Evolutionary conservation across 2,888 invertebrate species (phyloP).

Genomic region (Cataglyphis livida): DNA sequence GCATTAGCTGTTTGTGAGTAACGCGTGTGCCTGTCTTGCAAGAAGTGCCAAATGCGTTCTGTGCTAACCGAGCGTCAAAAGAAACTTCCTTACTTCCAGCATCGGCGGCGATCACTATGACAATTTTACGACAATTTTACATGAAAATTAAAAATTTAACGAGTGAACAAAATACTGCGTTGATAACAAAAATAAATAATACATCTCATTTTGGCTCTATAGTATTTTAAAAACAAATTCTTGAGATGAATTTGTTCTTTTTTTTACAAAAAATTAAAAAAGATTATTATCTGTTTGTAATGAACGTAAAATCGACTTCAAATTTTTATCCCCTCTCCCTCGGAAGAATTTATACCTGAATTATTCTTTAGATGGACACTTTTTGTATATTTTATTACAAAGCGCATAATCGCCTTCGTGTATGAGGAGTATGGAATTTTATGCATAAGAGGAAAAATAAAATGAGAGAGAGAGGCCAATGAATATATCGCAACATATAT

Average conservation of each 20-base stretch:
- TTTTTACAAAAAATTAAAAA: background rate
- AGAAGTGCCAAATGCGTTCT: conserved; percentile 48
- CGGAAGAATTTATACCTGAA: background rate
- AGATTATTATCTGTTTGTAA: background rate
- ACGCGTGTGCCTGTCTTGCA: conserved; percentile 40
- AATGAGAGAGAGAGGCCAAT: conserved; percentile 20
- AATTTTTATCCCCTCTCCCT: background rate
- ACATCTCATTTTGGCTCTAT: background rate
- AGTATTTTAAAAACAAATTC: background rate
- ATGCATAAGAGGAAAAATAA: conserved; percentile 16
- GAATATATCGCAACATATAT: conserved; percentile 62
- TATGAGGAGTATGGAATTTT: conserved; percentile 10
- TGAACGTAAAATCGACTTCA: background rate
- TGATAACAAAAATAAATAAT: background rate
- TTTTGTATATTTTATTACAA: background rate
- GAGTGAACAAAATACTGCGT: background rate
- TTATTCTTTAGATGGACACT: background rate
- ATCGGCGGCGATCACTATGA: background rate
- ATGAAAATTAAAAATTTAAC: background rate
- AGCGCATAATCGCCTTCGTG: background rate
- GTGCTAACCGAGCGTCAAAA: conserved; percentile 11
- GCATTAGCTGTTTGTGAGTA: conserved; percentile 24
- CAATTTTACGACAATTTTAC: background rate
- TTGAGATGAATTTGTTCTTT: background rate
- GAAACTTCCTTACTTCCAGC: conserved; percentile 8